Conservation (phyloP, 2,113 vertebrate genomes). For the Glareola pratincola region DNA sequence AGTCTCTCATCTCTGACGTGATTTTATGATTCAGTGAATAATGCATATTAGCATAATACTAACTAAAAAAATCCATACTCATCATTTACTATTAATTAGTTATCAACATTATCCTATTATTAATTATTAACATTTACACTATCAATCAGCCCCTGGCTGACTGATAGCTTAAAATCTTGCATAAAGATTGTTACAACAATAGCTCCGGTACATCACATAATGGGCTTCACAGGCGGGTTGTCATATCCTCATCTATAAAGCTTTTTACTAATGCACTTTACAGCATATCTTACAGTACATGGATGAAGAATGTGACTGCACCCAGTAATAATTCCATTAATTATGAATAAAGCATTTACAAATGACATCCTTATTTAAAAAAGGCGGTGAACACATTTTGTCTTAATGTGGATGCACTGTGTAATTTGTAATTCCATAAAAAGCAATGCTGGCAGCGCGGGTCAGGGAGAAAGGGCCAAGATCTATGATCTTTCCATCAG, state of each 20-base stretch:
- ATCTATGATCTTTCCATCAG: neutral
- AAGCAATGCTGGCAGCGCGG: neutral
- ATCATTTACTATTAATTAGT: conserved; percentile 46
- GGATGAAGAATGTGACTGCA: conserved; percentile 41
- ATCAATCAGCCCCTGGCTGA: neutral
- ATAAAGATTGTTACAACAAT: conserved; percentile 22
- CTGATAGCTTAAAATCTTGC: conserved; percentile 32
- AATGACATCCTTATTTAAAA: conserved; percentile 46
- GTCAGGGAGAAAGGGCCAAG: neutral
- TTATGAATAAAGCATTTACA: conserved; percentile 36
- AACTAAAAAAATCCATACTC: conserved; percentile 48
- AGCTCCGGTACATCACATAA: neutral
- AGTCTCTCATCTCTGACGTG: conserved; percentile 4
- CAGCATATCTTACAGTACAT: conserved; percentile 3
- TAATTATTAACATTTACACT: conserved; percentile 46
- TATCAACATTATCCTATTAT: conserved; percentile 25
- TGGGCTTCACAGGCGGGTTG: neutral
- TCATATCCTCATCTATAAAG: conserved; percentile 29
- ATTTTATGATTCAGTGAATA: conserved; percentile 65
- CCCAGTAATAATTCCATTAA: conserved; percentile 45
- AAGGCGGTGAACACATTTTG: conserved; percentile 14
- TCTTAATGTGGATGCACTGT: conserved; percentile 6
- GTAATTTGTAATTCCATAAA: conserved; percentile 17
- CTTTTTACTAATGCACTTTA: conserved; percentile 40
- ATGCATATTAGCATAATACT: conserved; percentile 60